Evolutionary conservation across 2,888 invertebrate genomes (phyloP).

Genomic region (Oxycera nigricornis): DNA sequence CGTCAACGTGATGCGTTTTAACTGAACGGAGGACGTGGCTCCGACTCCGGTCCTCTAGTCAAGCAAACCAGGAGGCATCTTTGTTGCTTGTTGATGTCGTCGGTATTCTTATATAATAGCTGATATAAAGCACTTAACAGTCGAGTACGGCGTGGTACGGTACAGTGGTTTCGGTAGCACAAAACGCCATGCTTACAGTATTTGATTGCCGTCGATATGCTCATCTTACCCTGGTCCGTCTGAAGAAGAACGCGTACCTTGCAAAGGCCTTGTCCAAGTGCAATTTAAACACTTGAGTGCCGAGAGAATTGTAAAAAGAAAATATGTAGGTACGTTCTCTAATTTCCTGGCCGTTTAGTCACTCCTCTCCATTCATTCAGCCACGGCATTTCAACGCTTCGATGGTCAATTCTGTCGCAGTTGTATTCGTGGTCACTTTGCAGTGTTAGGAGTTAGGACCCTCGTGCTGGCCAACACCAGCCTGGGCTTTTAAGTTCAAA

Average conservation of each 20-base stretch:
- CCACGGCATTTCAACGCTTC: background rate
- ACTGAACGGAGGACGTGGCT: slow-evolving; percentile 18
- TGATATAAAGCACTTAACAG: background rate
- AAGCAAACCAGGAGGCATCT: background rate
- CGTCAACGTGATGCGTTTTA: slow-evolving; percentile 29
- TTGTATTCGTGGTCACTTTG: background rate
- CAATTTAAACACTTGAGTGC: slow-evolving; percentile 29
- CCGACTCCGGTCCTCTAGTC: background rate
- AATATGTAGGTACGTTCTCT: background rate
- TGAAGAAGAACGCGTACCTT: background rate
- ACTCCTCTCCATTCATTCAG: background rate
- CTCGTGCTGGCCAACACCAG: background rate
- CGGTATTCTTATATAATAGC: background rate
- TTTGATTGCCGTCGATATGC: background rate
- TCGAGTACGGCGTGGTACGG: background rate
- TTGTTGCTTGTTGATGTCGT: background rate
- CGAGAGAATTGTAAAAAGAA: background rate
- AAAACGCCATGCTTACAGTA: slow-evolving; percentile 1
- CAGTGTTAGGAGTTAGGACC: background rate
- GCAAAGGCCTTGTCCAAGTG: slow-evolving; percentile 7
- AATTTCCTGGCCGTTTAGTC: background rate
- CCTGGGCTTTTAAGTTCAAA: background rate
- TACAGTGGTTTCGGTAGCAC: slow-evolving; percentile 11
- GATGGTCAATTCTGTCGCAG: slow-evolving; percentile 3
- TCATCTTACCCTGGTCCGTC: background rate